Evolutionary conservation across 2,113 vertebrate species (phyloP).

Genomic region (Oryctolagus cuniculus): mOryCun1.1 NC_091442.1:68102001-68102500

Average conservation of each 20-base stretch:
- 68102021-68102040: slow-evolving; percentile 19
- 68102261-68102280: slow-evolving; percentile 2
- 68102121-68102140: not conserved
- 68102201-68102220: not conserved
- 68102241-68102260: not conserved
- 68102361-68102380: slow-evolving; percentile 15
- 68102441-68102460: slow-evolving; percentile 66
- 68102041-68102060: not conserved
- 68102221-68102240: not conserved
- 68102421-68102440: slow-evolving; percentile 57
- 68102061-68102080: slow-evolving; percentile 26
- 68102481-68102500: slow-evolving; percentile 46
- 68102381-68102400: slow-evolving; percentile 26
- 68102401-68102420: slow-evolving; percentile 56
- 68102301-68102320: not conserved
- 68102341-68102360: not conserved
- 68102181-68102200: not conserved
- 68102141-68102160: slow-evolving; percentile 14
- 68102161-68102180: not conserved
- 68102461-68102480: slow-evolving; percentile 61
- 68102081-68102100: slow-evolving; percentile 4
- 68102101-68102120: slow-evolving; percentile 39
- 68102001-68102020: not conserved
- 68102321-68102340: not conserved
- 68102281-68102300: not conserved